Base-by-base conservation (phyloP, 2,797 vertebrate genomes). In the Pangasius mekongensis region DNA sequence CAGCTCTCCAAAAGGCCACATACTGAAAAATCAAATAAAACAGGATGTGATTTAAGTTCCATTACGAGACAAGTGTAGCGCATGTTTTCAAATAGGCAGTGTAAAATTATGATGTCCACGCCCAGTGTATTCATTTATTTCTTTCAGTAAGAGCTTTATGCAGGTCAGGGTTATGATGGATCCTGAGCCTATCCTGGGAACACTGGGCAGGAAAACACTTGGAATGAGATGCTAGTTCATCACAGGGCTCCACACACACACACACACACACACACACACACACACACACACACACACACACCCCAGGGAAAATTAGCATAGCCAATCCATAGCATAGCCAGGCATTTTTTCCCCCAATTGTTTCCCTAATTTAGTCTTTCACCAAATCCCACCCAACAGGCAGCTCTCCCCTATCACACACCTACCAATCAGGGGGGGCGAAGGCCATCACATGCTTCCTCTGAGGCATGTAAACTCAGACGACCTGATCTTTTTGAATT, bases 1-100 rank as follows among this genome's bases (percentile, higher is more conserved):
- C 47, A 64, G 36, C 39, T 64, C 22, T 83, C 60, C 3, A 82
- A 11, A 83, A 64, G 58, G 39, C 22, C 36, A 83, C 36, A 30
- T 83, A n/a, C 52, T 80, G 77, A 80, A 80, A 56, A 82, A 82
- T 27, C 36, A n/a, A 83, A 83, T 47, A n/a, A 83, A 16, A 47
- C 10, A 83, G 24, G 13, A 66, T 3, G 3, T 47, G 39, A 64
- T 83, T 47, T n/a, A 66, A 83, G 24, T 24, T n/a, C 11, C 16
- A 9, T 83, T 30, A 82, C 33, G 43, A 60, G 39, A 18, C 36
- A 16, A 43, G 58, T 27, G 33, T 39, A 81, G 22, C 14, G 36
- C 5, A 49, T 13, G 49, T 78, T 33, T 78, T n/a, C 2, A 54
- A 77, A 33, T 22, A 33, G 3, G 47, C 47, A 74, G 22, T 24